Evolutionary conservation across 2,113 vertebrate species (phyloP).

Genomic region (Anas platyrhynchos): DNA sequence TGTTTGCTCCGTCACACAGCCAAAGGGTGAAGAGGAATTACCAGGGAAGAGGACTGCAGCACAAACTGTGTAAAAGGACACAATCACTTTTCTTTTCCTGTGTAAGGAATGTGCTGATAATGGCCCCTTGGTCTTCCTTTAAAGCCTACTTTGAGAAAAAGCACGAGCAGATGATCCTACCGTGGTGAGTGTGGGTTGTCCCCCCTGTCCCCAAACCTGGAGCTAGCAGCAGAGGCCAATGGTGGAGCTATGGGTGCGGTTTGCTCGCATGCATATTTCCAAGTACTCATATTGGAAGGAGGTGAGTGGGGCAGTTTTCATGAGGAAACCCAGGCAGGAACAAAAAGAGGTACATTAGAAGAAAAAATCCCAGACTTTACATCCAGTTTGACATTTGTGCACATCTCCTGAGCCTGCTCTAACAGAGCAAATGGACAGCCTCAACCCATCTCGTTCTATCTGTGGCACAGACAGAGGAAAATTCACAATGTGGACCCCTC

Average conservation of each 20-base stretch:
- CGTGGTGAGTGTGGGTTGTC: neutral
- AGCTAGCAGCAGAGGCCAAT: neutral
- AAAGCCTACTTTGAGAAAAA: neutral
- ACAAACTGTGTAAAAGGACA: neutral
- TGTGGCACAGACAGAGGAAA: neutral
- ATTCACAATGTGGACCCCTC: neutral
- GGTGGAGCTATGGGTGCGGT: neutral
- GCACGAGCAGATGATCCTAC: neutral
- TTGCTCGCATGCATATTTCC: neutral
- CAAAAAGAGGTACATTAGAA: neutral
- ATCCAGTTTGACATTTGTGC: neutral
- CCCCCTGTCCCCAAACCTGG: neutral
- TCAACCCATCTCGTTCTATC: neutral
- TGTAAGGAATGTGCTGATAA: neutral
- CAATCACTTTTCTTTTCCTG: neutral
- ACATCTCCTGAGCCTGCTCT: neutral
- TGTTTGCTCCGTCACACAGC: neutral
- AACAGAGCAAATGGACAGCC: neutral
- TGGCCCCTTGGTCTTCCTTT: neutral
- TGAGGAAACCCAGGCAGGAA: neutral
- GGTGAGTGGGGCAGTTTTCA: neutral
- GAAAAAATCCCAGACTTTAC: neutral
- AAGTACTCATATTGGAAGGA: neutral
- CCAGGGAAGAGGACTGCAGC: neutral
- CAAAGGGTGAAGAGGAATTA: neutral